Percentiles rank a stretch among this genome's conserved stretches.
Evolutionary conservation across 2,113 vertebrate species (phyloP).

Genomic region (Corythornis cristatus): DNA sequence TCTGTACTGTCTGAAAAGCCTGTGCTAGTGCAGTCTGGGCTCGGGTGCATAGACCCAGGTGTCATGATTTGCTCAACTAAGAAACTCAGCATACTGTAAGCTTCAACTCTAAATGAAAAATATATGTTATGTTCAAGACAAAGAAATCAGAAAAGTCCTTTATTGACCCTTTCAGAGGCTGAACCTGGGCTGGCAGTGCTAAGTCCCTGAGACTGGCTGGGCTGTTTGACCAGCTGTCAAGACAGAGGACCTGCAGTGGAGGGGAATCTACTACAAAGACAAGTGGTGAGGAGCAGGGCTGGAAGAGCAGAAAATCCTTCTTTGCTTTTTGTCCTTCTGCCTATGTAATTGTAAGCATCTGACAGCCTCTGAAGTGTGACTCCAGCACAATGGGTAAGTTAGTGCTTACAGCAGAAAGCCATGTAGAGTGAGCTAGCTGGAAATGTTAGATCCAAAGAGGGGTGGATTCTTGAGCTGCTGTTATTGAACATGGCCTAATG

Average conservation of each 20-base stretch:
- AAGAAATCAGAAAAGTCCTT: not conserved
- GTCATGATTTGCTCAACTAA: not conserved
- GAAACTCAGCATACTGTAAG: not conserved
- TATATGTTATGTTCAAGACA: not conserved
- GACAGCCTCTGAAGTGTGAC: not conserved
- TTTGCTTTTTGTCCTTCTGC: not conserved
- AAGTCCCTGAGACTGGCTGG: not conserved
- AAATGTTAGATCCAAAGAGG: not conserved
- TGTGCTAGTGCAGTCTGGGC: not conserved
- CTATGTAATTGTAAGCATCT: not conserved
- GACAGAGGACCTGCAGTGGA: not conserved
- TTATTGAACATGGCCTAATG: not conserved
- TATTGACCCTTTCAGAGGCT: not conserved
- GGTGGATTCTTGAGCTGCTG: not conserved
- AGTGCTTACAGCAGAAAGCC: not conserved
- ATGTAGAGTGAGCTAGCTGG: not conserved
- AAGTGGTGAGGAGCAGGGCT: not conserved
- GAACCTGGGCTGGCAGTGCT: fast-evolving
- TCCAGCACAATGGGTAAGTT: not conserved
- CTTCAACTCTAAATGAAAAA: not conserved
- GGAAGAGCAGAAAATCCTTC: not conserved
- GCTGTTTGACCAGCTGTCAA: not conserved
- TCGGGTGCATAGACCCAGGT: fast-evolving
- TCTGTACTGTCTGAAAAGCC: not conserved
- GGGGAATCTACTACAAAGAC: not conserved